phyloP scores from a whole-genome alignment of 2,113 vertebrate genomes.

The Nothobranchius furzeri region DNA sequence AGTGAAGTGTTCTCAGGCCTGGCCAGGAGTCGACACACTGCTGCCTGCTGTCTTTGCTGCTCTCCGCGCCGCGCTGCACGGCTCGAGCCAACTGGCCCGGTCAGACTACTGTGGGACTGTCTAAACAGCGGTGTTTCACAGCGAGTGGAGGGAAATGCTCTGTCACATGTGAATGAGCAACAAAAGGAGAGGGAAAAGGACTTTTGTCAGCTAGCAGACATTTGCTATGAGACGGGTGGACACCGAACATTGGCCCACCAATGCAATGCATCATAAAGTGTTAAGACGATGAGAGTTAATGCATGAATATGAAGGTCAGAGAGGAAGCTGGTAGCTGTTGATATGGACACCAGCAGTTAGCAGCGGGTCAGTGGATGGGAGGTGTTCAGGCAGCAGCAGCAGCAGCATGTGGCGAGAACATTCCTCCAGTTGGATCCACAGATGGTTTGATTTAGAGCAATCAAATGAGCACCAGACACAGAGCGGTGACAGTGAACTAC shows the following conservation, averaged over 20 bases:
- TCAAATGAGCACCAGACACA: slow-evolving; percentile 74
- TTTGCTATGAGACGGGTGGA: slow-evolving; percentile 22
- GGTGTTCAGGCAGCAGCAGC: slow-evolving; percentile 45
- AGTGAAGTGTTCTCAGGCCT: slow-evolving; percentile 76
- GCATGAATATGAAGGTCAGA: slow-evolving; percentile 44
- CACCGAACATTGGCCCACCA: slow-evolving; percentile 21
- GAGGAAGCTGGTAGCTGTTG: slow-evolving; percentile 62
- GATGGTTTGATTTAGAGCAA: slow-evolving; percentile 74
- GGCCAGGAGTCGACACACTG: slow-evolving; percentile 63
- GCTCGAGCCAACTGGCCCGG: slow-evolving; percentile 43
- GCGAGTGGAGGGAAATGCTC: slow-evolving; percentile 20
- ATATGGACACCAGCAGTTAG: slow-evolving; percentile 69
- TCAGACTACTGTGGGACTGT: slow-evolving; percentile 28
- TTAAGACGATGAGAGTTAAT: slow-evolving; percentile 38
- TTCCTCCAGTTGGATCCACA: slow-evolving; percentile 67
- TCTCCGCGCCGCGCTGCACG: slow-evolving; percentile 27
- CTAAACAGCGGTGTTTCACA: slow-evolving; percentile 20
- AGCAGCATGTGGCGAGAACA: slow-evolving; percentile 39
- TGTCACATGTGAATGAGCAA: slow-evolving; percentile 6
- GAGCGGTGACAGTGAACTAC: slow-evolving; percentile 70
- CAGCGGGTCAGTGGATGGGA: slow-evolving; percentile 62
- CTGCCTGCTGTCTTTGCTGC: slow-evolving; percentile 57
- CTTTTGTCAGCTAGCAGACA: slow-evolving; percentile 19
- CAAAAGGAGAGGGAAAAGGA: slow-evolving; percentile 17
- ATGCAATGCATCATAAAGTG: slow-evolving; percentile 2